Evolutionary conservation across 1,140 invertebrate species (phyloP).

Genomic region (Drosophila insularis): DNA sequence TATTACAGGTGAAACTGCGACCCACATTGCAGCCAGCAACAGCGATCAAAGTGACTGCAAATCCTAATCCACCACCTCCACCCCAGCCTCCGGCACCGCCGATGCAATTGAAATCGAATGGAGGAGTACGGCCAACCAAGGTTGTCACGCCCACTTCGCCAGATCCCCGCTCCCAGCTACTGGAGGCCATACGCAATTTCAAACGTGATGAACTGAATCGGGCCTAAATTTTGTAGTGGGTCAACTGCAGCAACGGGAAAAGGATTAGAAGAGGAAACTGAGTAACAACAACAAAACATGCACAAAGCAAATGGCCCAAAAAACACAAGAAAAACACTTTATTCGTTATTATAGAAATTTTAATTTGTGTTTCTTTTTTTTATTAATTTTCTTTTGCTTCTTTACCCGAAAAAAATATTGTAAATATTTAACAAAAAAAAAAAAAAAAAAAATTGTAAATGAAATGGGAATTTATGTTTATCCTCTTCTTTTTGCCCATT

Average conservation of each 20-base stretch:
- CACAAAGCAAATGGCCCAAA: conserved; percentile 40
- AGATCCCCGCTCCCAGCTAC: conserved; percentile 86
- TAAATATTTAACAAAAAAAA: conserved; percentile 56
- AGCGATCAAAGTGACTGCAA: conserved; percentile 5
- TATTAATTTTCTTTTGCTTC: neutral
- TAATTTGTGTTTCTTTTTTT: conserved; percentile 49
- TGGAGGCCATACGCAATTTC: conserved; percentile 89
- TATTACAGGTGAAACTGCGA: conserved; percentile 56
- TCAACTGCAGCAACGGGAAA: neutral
- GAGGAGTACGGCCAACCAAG: conserved; percentile 28
- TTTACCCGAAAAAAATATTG: conserved; percentile 23
- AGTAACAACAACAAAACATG: conserved; percentile 9
- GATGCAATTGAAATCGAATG: conserved; percentile 76
- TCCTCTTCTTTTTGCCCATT: conserved; percentile 38
- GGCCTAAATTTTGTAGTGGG: conserved; percentile 19
- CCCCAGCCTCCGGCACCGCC: conserved; percentile 83
- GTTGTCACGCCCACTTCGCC: conserved; percentile 56
- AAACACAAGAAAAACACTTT: neutral
- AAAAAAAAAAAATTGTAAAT: conserved; percentile 1
- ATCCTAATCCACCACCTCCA: conserved; percentile 49
- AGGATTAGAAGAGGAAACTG: neutral
- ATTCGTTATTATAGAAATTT: neutral
- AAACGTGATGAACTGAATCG: conserved; percentile 74
- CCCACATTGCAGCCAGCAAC: conserved; percentile 18
- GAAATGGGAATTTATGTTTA: conserved; percentile 29